Percentiles rank a stretch among this genome's conserved stretches.
Evolutionary conservation across 2,113 vertebrate genomes (phyloP).

Genomic region (Cryptoleucopteryx plumbea): DNA sequence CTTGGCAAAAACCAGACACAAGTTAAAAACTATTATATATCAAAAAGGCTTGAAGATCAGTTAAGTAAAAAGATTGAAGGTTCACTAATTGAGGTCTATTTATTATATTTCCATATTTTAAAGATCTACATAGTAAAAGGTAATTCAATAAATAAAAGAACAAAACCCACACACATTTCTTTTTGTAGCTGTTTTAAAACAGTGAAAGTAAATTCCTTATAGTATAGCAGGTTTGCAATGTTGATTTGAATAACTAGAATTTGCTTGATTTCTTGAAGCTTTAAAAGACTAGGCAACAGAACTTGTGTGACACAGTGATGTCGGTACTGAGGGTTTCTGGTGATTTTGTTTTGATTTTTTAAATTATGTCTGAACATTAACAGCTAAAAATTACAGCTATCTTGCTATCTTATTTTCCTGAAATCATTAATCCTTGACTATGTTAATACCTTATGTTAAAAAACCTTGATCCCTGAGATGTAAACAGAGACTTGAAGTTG

Average conservation of each 20-base stretch:
- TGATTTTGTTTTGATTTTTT: background rate
- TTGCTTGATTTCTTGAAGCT: background rate
- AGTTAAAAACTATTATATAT: background rate
- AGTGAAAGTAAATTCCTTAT: background rate
- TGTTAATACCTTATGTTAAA: background rate
- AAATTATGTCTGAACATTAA: background rate
- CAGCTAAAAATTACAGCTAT: background rate
- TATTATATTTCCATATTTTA: background rate
- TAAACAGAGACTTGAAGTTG: background rate
- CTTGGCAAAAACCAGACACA: background rate
- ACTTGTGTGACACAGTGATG: background rate
- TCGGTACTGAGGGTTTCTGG: background rate
- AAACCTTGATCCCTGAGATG: background rate
- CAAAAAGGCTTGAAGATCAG: background rate
- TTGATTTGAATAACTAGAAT: background rate
- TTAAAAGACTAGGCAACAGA: background rate
- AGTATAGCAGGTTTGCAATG: background rate
- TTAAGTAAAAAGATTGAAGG: background rate
- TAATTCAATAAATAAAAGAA: background rate
- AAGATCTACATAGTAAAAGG: background rate
- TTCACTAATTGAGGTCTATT: background rate
- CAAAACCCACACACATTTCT: fast-evolving
- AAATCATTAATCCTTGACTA: background rate
- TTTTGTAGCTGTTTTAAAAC: background rate
- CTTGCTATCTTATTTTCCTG: background rate